Conservation (phyloP, 1,140 invertebrate genomes). For the Pemphigus obesinymphae region DNA sequence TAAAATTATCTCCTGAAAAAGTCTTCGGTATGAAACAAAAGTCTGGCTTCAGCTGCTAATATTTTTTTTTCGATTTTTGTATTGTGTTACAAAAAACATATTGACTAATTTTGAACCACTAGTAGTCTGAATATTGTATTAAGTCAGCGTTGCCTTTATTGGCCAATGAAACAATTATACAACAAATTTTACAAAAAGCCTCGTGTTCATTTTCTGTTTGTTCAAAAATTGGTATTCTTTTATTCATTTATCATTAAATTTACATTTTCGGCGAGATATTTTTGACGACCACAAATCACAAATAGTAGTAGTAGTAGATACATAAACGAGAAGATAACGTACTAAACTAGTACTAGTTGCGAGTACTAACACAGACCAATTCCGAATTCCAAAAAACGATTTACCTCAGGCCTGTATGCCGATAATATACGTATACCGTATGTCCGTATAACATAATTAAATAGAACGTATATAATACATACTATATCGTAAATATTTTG, state of each 20-base stretch:
- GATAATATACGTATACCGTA: neutral
- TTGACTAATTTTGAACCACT: neutral
- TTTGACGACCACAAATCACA: neutral
- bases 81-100: neutral
- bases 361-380: neutral
- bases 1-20: neutral
- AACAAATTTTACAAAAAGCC: neutral
- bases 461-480: no score
- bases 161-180: neutral
- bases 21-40: neutral
- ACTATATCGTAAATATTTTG: neutral
- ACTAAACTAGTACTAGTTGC: neutral
- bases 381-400: neutral
- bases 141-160: neutral
- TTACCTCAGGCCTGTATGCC: neutral
- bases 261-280: neutral
- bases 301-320: no score
- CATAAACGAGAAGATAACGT: neutral
- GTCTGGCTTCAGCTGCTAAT: neutral
- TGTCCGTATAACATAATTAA: no score
- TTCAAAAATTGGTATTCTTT: no score
- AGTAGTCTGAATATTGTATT: neutral
- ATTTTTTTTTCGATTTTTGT: neutral
- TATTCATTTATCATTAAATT: neutral
- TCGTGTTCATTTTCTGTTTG: neutral